Conservation (phyloP, 2,113 vertebrate species). For the Helogale parvula region DNA sequence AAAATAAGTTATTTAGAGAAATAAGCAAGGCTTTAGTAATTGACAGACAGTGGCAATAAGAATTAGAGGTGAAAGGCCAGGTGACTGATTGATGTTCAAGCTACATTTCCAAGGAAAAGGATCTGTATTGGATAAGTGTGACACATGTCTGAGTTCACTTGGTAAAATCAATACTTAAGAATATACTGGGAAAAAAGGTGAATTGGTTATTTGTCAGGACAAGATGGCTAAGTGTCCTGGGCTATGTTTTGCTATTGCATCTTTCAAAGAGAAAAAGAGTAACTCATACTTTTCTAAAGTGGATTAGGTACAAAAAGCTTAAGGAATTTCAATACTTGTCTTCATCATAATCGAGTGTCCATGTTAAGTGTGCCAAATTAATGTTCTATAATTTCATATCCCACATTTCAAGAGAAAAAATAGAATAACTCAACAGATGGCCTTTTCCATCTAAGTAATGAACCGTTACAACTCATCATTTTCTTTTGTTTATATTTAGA, state of each 20-base stretch:
- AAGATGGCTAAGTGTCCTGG: conserved; percentile 63
- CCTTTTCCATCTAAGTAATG: background rate
- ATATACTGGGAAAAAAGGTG: conserved; percentile 71
- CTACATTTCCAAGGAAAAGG: conserved; percentile 63
- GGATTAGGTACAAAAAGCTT: background rate
- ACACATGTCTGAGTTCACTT: conserved; percentile 67
- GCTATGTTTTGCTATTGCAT: conserved; percentile 15
- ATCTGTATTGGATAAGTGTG: conserved; percentile 67
- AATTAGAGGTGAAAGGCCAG: conserved; percentile 68
- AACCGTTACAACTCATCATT: background rate
- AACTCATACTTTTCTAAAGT: background rate
- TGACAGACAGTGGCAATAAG: conserved; percentile 58
- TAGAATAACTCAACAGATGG: background rate
- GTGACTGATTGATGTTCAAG: conserved; percentile 73
- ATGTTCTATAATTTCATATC: conserved; percentile 23
- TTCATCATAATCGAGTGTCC: background rate
- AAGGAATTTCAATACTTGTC: background rate
- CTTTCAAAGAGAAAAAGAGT: conserved; percentile 41
- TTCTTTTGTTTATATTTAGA: background rate
- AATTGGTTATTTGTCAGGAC: conserved; percentile 78
- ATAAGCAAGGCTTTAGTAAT: conserved; percentile 57
- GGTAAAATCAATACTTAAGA: conserved; percentile 77
- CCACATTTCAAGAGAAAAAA: conserved; percentile 4
- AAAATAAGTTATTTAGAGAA: conserved; percentile 54
- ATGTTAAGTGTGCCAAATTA: background rate